Conservation (phyloP, 2,797 vertebrate species). For the Hafferia zeledoni region DNA sequence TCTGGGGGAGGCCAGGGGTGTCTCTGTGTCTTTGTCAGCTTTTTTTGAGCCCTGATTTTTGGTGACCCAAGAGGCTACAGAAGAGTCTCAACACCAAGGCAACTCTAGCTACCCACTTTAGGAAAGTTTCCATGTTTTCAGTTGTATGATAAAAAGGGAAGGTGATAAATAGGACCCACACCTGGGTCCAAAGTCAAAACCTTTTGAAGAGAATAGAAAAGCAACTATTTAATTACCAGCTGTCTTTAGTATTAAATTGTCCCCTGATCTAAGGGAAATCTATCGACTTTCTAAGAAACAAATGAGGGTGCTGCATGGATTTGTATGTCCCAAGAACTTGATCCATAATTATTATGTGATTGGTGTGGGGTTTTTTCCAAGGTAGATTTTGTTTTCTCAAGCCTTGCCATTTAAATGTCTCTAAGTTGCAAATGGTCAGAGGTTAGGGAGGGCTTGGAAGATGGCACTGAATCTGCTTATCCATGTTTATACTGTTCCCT, state of each 20-base stretch:
- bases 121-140: neutral
- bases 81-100: neutral
- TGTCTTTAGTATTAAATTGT: neutral
- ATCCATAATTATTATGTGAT: neutral
- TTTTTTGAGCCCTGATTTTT: neutral
- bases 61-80: neutral
- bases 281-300: neutral
- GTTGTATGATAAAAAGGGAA: neutral
- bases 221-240: neutral
- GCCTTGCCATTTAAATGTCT: neutral
- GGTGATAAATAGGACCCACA: neutral
- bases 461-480: neutral
- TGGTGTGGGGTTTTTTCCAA: fast-evolving
- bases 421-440: neutral
- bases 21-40: neutral
- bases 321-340: neutral
- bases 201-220: neutral
- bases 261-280: neutral
- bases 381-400: neutral
- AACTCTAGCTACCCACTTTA: neutral
- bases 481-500: neutral
- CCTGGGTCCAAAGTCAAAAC: neutral
- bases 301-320: neutral
- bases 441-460: neutral
- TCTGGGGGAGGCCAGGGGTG: fast-evolving